Percentiles rank a stretch among this genome's conserved stretches.
Evolutionary conservation across 2,797 vertebrate species (phyloP).

Genomic region (Acanthiza pusilla): DNA sequence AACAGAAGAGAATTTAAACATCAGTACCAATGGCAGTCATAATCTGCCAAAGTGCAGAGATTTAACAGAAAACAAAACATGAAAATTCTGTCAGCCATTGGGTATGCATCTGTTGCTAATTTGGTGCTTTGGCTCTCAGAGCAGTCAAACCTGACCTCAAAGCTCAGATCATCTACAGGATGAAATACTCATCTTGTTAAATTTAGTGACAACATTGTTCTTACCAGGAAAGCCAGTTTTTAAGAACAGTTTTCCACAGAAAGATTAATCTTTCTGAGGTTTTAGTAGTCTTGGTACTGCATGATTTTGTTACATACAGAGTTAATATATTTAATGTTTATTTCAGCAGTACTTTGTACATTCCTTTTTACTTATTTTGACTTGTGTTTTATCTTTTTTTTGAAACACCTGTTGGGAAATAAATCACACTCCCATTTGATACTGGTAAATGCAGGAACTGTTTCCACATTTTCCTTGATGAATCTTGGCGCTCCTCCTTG

Average conservation of each 20-base stretch:
- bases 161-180: not conserved
- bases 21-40: not conserved
- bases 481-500: not conserved
- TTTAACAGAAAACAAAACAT: not conserved
- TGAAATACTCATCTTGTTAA: not conserved
- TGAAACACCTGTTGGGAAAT: not conserved
- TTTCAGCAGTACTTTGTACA: not conserved
- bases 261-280: not conserved
- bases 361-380: not conserved
- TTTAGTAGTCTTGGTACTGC: not conserved
- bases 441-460: not conserved
- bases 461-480: not conserved
- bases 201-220: not conserved
- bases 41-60: not conserved
- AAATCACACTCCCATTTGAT: not conserved
- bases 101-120: not conserved
- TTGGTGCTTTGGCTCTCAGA: not conserved
- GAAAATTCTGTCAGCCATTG: not conserved
- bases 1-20: slow-evolving; percentile 10
- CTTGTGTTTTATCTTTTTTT: not conserved
- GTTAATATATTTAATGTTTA: not conserved
- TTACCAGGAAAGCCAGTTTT: not conserved
- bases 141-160: not conserved
- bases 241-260: not conserved
- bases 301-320: not conserved